Conservation (phyloP, 2,113 vertebrate genomes). For the Chascanopsetta lugubris region DNA sequence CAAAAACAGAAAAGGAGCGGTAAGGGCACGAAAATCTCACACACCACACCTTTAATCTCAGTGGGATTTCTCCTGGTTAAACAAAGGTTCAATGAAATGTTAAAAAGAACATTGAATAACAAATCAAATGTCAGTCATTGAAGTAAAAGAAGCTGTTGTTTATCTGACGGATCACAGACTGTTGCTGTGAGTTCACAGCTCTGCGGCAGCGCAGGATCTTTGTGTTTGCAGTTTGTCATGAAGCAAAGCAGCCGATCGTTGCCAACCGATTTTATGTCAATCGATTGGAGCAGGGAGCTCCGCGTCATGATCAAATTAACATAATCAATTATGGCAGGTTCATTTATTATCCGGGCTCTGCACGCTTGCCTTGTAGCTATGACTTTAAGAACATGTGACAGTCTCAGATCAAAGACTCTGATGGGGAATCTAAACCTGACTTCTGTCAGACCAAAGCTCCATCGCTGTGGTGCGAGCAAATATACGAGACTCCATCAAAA, state of each 20-base stretch:
- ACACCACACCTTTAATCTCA: no score
- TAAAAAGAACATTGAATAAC: not conserved
- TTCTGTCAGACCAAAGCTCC: not conserved
- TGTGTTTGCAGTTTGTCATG: slow-evolving; percentile 3
- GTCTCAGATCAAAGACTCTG: not conserved
- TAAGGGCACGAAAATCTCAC: no score
- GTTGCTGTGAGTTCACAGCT: slow-evolving; percentile 4
- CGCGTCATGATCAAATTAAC: slow-evolving; percentile 28
- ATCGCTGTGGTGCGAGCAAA: not conserved
- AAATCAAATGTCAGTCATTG: not conserved
- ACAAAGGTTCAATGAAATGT: no score
- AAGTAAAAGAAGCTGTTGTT: not conserved
- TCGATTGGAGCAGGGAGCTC: slow-evolving; percentile 12
- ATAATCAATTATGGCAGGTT: slow-evolving; percentile 46
- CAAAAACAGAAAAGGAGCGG: no score
- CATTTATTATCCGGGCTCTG: slow-evolving; percentile 9
- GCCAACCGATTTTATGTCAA: slow-evolving; percentile 28
- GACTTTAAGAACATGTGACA: not conserved
- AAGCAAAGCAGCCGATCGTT: slow-evolving; percentile 33
- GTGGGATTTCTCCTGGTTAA: no score
- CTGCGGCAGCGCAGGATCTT: not conserved
- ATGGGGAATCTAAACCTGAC: not conserved
- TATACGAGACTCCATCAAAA: not conserved
- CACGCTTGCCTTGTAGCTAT: not conserved
- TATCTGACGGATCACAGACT: not conserved